Evolutionary conservation across 2,888 invertebrate species (phyloP).

Genomic region (Melinaea menophilus): DNA sequence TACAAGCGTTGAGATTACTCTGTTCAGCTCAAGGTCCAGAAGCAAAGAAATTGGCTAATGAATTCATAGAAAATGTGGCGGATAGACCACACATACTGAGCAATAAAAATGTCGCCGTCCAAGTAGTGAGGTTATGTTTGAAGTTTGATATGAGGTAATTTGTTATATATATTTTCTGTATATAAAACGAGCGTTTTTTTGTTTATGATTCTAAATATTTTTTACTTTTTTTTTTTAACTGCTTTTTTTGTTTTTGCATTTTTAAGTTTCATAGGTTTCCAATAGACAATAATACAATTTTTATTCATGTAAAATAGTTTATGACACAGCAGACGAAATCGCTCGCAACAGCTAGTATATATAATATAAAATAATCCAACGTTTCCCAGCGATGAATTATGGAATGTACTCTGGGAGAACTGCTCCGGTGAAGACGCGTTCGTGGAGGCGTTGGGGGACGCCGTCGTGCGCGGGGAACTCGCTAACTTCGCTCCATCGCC

Average conservation of each 20-base stretch:
- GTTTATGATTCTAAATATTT: background rate
- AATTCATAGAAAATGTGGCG: constrained; percentile 50
- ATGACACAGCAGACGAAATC: too few relatives aligned
- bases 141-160: constrained; percentile 59
- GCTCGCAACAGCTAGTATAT: too few relatives aligned
- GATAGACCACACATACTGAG: constrained; percentile 57
- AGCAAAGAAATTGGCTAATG: constrained; percentile 47
- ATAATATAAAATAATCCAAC: too few relatives aligned
- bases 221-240: too few relatives aligned
- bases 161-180: background rate
- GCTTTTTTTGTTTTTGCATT: background rate
- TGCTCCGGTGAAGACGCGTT: constrained; percentile 75
- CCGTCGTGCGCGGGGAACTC: constrained; percentile 80
- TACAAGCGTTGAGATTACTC: constrained; percentile 60
- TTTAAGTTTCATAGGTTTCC: too few relatives aligned
- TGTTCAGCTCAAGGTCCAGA: constrained; percentile 51
- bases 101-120: constrained; percentile 59
- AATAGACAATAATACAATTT: too few relatives aligned
- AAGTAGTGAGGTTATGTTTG: constrained; percentile 59
- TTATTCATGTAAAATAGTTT: too few relatives aligned
- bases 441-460: constrained; percentile 81
- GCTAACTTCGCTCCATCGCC: constrained; percentile 77
- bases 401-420: constrained; percentile 66
- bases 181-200: background rate
- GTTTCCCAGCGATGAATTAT: constrained; percentile 57